phyloP scores from a whole-genome alignment of 2,888 invertebrate genomes.

The Agonopterix subpropinquella region DNA sequence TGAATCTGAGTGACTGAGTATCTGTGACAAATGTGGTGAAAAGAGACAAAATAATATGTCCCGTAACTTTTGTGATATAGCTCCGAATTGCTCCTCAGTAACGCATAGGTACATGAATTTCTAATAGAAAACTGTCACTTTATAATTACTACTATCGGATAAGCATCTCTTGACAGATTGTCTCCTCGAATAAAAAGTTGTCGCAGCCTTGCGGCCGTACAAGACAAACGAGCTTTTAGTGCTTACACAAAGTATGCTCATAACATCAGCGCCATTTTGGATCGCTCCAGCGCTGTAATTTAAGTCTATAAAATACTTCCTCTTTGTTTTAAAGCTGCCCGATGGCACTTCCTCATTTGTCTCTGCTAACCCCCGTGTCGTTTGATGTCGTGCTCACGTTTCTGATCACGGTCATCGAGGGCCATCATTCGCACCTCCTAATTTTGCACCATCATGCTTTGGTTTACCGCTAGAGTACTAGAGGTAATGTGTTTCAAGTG shows the following conservation, averaged over 20 bases:
- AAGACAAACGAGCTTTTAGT: neutral
- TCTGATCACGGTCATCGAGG: neutral
- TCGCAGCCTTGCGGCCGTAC: neutral
- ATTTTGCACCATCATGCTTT: no score
- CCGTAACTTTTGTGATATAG: no score
- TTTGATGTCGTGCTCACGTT: no score
- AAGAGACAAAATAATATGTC: no score
- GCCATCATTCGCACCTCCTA: neutral
- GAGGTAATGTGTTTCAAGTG: no score
- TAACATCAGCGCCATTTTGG: neutral
- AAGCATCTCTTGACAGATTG: constrained; percentile 3
- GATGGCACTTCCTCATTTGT: neutral
- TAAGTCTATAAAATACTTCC: constrained; percentile 5
- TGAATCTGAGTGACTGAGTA: no score
- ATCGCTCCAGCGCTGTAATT: neutral
- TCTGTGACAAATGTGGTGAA: no score
- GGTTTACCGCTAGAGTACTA: no score
- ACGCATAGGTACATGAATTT: neutral
- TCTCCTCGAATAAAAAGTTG: constrained; percentile 1
- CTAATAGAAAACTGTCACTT: constrained; percentile 4
- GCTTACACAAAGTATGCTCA: constrained; percentile 1
- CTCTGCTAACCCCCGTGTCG: neutral
- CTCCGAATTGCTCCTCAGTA: no score
- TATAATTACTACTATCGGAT: constrained; percentile 5
- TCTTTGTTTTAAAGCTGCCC: constrained; percentile 3